Conservation (phyloP, 92 coral and sea anemone genomes). For the Phenganax marumi region DNA sequence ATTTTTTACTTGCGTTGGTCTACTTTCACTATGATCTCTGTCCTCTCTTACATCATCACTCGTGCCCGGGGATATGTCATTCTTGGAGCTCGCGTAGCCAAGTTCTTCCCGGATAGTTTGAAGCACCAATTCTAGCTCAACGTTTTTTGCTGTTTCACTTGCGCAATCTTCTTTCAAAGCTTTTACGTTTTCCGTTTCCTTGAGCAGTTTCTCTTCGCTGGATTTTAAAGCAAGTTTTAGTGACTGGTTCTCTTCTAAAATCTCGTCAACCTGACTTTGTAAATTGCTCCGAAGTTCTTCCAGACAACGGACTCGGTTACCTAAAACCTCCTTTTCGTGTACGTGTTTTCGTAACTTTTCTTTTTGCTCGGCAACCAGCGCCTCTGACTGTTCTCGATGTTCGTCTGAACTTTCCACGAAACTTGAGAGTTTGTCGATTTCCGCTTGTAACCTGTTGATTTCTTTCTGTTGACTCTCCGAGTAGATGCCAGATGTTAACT, state of each 20-base stretch:
- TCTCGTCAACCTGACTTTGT: slow-evolving; percentile 22
- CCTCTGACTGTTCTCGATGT: slow-evolving; percentile 37
- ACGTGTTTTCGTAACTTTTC: slow-evolving; percentile 14
- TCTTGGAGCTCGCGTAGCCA: slow-evolving; percentile 12
- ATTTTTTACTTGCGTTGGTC: not conserved
- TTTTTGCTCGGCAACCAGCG: slow-evolving; percentile 22
- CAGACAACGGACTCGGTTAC: slow-evolving; percentile 27
- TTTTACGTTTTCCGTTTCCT: slow-evolving; percentile 19
- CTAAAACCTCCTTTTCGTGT: slow-evolving; percentile 15
- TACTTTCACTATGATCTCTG: not conserved
- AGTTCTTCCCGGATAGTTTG: slow-evolving; percentile 35
- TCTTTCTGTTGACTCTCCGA: slow-evolving; percentile 61
- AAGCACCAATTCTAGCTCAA: slow-evolving; percentile 25
- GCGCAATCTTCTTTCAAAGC: slow-evolving; percentile 25
- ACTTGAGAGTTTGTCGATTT: slow-evolving; percentile 59
- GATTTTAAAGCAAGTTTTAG: not conserved
- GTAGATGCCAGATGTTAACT: not conserved
- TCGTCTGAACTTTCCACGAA: slow-evolving; percentile 42
- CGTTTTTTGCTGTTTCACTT: slow-evolving; percentile 18
- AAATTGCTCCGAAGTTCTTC: slow-evolving; percentile 35
- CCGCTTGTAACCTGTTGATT: slow-evolving; percentile 67
- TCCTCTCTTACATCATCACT: not conserved
- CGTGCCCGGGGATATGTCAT: slow-evolving; percentile 3
- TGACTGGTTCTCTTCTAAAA: slow-evolving; percentile 17
- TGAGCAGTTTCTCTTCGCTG: slow-evolving; percentile 8